A percentile compares a stretch with the other conserved stretches of the same genome.
These are phyloP conservation scores for Strigamia maritima DNA, from an alignment of 2,888 invertebrate genomes.

Conservation along the genomic window DNA sequence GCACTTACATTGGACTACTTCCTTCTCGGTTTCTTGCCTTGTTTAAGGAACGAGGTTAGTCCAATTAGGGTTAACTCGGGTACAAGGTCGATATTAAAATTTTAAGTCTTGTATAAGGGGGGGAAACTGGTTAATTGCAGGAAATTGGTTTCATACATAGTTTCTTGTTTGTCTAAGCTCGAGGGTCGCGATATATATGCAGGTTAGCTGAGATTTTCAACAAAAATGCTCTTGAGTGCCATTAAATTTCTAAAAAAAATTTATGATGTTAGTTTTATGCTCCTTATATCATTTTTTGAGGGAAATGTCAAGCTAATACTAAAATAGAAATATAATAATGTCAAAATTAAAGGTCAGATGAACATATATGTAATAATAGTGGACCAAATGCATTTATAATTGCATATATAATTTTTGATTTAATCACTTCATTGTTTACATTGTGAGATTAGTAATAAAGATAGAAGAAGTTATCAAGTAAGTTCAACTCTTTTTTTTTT, in stretches of 20 bases:
- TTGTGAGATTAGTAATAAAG: neutral
- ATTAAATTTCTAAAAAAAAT: too few species aligned
- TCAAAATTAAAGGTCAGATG: neutral
- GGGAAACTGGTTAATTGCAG: neutral
- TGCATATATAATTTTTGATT: neutral
- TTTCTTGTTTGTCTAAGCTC: neutral
- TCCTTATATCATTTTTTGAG: too few species aligned
- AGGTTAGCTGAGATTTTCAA: neutral
- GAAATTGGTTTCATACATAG: neutral
- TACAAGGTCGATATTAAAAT: neutral
- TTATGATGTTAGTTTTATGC: too few species aligned
- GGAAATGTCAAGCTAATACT: too few species aligned
- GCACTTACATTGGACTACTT: neutral
- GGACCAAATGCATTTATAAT: neutral
- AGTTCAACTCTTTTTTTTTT: neutral
- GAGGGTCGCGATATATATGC: neutral
- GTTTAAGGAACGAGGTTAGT: neutral
- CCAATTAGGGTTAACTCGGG: neutral
- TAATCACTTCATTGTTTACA: neutral
- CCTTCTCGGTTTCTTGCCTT: neutral
- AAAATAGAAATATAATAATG: neutral
- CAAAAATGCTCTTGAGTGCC: neutral
- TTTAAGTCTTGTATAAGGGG: neutral
- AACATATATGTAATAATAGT: neutral
- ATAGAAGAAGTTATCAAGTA: neutral